These are phyloP conservation scores for Meriones unguiculatus DNA, from an alignment of 2,113 vertebrate genomes.

Conservation along the genomic window DNA sequence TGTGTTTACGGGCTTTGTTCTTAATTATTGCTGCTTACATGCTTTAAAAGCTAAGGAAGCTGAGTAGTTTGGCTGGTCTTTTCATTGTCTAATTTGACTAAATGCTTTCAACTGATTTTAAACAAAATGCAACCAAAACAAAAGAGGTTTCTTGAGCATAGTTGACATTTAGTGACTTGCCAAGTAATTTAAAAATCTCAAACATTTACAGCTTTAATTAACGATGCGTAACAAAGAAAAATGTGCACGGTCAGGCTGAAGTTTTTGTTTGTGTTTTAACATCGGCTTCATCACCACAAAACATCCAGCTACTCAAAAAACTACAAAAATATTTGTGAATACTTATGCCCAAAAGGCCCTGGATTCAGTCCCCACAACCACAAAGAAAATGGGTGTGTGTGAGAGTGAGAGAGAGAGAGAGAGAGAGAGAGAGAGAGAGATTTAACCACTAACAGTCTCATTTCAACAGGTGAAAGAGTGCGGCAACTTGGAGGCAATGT, in stretches of 20 bases:
- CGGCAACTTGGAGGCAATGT: neutral
- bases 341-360: neutral
- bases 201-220: constrained; percentile 33
- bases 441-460: constrained; percentile 7
- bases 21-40: neutral
- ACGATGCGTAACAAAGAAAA: neutral
- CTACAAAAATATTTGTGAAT: neutral
- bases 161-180: neutral
- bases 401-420: neutral
- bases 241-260: neutral
- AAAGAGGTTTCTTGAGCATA: constrained; percentile 15
- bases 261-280: constrained; percentile 12
- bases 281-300: neutral
- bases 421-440: neutral
- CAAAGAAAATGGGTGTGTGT: neutral
- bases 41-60: constrained; percentile 17
- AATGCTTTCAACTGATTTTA: constrained; percentile 31
- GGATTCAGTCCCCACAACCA: neutral
- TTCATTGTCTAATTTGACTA: constrained; percentile 46
- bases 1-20: neutral
- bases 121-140: constrained; percentile 27
- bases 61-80: neutral
- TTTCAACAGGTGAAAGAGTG: constrained; percentile 10
- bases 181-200: constrained; percentile 42
- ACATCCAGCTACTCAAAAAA: neutral